Conservation (phyloP, 2,797 vertebrate species). For the Lepilemur septentrionalis region DNA sequence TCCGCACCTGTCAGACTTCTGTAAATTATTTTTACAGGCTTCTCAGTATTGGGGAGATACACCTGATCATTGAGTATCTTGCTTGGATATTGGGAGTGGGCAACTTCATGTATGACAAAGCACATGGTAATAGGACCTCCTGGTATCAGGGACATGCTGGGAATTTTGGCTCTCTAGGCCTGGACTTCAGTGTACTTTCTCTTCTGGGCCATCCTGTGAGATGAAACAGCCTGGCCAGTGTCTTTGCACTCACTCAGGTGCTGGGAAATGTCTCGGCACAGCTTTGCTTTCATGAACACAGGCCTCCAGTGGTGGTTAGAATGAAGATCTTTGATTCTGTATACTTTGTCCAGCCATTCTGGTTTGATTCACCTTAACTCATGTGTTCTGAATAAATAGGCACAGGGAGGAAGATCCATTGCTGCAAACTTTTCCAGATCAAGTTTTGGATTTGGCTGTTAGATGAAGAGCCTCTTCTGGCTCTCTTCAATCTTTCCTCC, state of each 20-base stretch:
- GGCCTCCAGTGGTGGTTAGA: neutral
- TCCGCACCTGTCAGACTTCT: neutral
- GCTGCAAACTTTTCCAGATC: neutral
- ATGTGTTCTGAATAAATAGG: neutral
- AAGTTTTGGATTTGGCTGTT: neutral
- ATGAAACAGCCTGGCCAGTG: too few species aligned
- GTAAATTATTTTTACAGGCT: neutral
- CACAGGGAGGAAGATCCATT: neutral
- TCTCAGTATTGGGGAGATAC: neutral
- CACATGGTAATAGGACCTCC: neutral
- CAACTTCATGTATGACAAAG: neutral
- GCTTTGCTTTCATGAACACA: neutral
- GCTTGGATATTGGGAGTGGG: neutral
- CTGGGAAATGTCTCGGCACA: neutral
- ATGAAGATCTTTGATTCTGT: neutral
- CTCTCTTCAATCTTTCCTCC: neutral
- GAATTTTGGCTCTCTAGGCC: neutral
- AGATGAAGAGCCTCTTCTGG: neutral
- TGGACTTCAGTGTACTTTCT: neutral
- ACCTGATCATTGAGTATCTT: neutral
- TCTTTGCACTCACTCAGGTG: neutral
- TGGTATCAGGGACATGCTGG: neutral
- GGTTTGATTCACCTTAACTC: neutral
- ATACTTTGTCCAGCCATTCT: neutral
- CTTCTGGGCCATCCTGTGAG: neutral